Evolutionary conservation across 2,888 invertebrate genomes (phyloP), one percentile per base, ranked within the genome.

Genomic region (Linnaemya tessellans): DNA sequence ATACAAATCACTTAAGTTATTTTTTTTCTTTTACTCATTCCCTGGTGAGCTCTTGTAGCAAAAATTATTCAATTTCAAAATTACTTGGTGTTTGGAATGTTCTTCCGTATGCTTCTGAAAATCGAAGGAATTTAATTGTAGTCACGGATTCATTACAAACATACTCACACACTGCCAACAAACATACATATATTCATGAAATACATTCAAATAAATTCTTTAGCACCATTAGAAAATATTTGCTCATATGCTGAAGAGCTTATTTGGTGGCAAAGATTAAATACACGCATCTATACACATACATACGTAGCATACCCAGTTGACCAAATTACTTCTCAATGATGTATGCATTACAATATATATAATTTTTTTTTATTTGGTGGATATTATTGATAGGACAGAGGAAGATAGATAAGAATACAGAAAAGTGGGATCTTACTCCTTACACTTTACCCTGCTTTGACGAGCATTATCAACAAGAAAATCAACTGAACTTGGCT

Each of bases 41-140:
- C 20, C 71, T 68, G 10, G 60, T 43, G 70, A 81, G 64, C 49
- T 77, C 75, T 75, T 81, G 30, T 51, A 88, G 87, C 87, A 89
- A 88, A 90, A 88, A 90, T 88, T 90, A 91, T 90, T 89, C 90
- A 90, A 90, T 91, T 90, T 89, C 91, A 88, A 89, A 91, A 91
- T 91, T 90, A 89, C 89, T 90, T 91, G 88, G 89, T 90, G 88
- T 89, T 87, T 89, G 90, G 89, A 91, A 91, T 85, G 70, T 81
- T 74, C 62, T 64, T 91, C 91, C 89, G 68, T 90, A 88, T 82
- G 60, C 79, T 71, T 7, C 13, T 88, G 87, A 88, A 90, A 91
- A 91, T 92, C 91, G 90, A 91, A 92, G 91, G 92, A 92, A 92
- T 92, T 92, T 92, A 92, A 92, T 92, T 92, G 92, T 90, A 92